These are phyloP conservation scores for Vicugna pacos DNA, from an alignment of 2,113 vertebrate species.

Conservation along the genomic window DNA sequence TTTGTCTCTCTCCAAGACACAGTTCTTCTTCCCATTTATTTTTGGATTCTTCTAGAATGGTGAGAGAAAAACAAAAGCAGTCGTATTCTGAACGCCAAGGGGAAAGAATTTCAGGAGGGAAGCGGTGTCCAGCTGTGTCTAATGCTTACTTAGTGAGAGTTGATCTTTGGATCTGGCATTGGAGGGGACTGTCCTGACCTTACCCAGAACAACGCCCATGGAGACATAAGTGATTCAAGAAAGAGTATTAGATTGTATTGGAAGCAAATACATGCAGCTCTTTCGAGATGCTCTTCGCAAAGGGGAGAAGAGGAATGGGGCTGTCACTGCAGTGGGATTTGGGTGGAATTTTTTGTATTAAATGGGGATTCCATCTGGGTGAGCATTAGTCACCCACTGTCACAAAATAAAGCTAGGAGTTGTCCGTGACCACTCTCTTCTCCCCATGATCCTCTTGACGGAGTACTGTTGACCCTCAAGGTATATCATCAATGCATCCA, in stretches of 20 bases:
- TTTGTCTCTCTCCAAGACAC: neutral
- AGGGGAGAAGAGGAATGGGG: neutral
- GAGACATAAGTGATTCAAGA: neutral
- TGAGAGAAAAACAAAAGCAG: neutral
- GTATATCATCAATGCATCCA: neutral
- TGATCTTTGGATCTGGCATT: neutral
- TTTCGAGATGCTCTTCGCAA: neutral
- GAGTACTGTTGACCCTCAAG: neutral
- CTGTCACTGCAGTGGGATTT: too few species aligned
- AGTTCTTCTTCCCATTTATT: neutral
- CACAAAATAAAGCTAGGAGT: neutral
- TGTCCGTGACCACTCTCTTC: neutral
- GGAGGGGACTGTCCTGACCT: neutral
- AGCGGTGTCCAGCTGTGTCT: neutral
- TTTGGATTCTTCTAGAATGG: neutral
- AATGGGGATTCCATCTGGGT: neutral
- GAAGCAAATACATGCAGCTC: neutral
- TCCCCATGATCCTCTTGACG: neutral
- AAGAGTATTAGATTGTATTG: too few species aligned
- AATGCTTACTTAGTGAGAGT: neutral
- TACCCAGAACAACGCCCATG: neutral
- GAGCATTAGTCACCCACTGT: neutral
- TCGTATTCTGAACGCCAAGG: neutral
- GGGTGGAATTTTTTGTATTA: neutral
- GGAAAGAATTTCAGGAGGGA: neutral